phyloP scores from a whole-genome alignment of 2,888 invertebrate species.

The Thelaira solivaga region DNA sequence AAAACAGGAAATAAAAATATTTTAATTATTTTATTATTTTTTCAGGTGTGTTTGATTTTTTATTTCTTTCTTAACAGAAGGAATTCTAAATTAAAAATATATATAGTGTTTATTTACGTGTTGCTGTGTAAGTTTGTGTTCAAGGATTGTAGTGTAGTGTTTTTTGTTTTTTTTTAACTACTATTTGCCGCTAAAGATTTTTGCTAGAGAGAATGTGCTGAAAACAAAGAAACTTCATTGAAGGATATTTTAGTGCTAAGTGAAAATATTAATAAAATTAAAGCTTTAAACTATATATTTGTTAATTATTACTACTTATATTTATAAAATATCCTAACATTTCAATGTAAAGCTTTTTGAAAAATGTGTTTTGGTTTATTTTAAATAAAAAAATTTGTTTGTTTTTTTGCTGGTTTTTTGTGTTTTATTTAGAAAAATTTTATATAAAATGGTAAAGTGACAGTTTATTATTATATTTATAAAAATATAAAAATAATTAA shows the following conservation, averaged over 20 bases:
- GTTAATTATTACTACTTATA: too few relatives aligned
- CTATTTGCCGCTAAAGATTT: slow-evolving; percentile 22
- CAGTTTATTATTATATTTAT: too few relatives aligned
- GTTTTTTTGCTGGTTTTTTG: neutral
- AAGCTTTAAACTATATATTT: too few relatives aligned
- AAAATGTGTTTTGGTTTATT: neutral
- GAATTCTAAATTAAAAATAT: neutral
- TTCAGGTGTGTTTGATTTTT: neutral
- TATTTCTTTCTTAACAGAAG: neutral
- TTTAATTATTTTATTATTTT: neutral
- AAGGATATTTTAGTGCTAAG: neutral
- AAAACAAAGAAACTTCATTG: slow-evolving; percentile 1
- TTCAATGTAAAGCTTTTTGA: too few relatives aligned
- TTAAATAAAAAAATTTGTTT: slow-evolving; percentile 29
- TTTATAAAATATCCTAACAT: too few relatives aligned
- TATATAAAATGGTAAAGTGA: neutral
- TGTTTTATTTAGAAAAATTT: slow-evolving; percentile 33
- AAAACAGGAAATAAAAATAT: neutral
- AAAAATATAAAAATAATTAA: too few relatives aligned
- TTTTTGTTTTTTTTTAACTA: slow-evolving; percentile 6
- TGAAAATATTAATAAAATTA: too few relatives aligned
- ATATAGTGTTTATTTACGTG: neutral
- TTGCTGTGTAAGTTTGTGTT: slow-evolving; percentile 6
- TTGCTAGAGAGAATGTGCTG: slow-evolving; percentile 16
- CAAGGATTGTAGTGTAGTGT: slow-evolving; percentile 9